Conservation (phyloP, 2,113 vertebrate genomes). For the Notothenia rossii region DNA sequence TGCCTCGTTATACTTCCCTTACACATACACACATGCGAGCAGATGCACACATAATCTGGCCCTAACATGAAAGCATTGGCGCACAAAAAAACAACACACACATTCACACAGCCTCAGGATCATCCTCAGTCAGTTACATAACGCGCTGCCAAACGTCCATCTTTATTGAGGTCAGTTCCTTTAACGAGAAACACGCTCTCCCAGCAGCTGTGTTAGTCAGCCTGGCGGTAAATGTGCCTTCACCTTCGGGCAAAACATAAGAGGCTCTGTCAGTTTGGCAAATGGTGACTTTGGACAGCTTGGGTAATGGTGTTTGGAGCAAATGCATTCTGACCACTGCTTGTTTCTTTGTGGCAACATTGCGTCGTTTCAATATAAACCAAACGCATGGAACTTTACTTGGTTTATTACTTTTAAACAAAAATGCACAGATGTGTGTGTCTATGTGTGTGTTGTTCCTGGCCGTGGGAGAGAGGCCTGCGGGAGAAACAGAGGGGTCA, state of each 20-base stretch:
- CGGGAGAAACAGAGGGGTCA: slow-evolving; percentile 74
- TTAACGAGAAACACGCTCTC: slow-evolving; percentile 72
- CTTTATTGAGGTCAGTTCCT: slow-evolving; percentile 82
- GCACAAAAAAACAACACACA: slow-evolving; percentile 36
- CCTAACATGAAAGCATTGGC: slow-evolving; percentile 11
- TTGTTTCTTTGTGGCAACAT: slow-evolving; percentile 34
- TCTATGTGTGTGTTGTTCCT: slow-evolving; percentile 44
- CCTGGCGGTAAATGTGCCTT: slow-evolving; percentile 69
- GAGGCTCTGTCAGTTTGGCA: slow-evolving; percentile 64
- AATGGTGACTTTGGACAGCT: slow-evolving; percentile 26
- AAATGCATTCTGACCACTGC: slow-evolving; percentile 52
- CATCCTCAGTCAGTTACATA: slow-evolving; percentile 72
- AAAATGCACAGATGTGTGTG: slow-evolving; percentile 52
- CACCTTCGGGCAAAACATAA: slow-evolving; percentile 67
- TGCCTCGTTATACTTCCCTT: slow-evolving; percentile 8
- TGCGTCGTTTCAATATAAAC: slow-evolving; percentile 22
- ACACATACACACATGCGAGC: slow-evolving; percentile 33
- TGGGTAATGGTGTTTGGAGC: slow-evolving; percentile 11
- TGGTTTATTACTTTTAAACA: slow-evolving; percentile 18
- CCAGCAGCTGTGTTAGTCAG: slow-evolving; percentile 80
- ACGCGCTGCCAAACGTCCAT: slow-evolving; percentile 76
- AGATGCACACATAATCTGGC: slow-evolving; percentile 31
- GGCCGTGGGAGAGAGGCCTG: slow-evolving; percentile 74
- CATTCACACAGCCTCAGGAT: slow-evolving; percentile 64
- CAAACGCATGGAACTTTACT: slow-evolving; percentile 15